These are phyloP conservation scores for Syngnathus floridae DNA, from an alignment of 2,113 vertebrate species.

Conservation along the genomic window DNA sequence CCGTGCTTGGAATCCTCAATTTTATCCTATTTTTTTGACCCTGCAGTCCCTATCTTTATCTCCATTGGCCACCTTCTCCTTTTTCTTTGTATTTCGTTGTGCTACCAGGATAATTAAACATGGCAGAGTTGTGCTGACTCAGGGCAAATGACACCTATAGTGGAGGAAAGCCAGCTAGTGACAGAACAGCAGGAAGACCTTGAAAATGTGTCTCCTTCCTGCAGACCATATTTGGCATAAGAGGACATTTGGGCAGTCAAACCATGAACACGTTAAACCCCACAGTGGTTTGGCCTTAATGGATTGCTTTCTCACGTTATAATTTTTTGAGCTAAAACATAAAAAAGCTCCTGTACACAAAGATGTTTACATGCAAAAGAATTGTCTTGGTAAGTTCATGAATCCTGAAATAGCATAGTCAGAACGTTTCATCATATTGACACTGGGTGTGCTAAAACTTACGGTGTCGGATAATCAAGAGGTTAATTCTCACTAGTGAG, in stretches of 20 bases:
- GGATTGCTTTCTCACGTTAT: not conserved
- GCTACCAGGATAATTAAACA: conserved; percentile 3
- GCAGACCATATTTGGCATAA: not conserved
- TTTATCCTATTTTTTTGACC: not conserved
- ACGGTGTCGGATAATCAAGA: conserved; percentile 41
- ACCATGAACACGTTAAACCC: not conserved
- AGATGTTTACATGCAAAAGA: not conserved
- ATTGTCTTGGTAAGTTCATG: conserved; percentile 39
- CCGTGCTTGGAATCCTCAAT: not conserved
- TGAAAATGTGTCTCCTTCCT: not conserved
- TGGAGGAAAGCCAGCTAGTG: not conserved
- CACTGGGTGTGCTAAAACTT: conserved; percentile 34
- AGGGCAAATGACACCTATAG: not conserved
- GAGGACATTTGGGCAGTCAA: not conserved
- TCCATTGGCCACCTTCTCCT: not conserved
- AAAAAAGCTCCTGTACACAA: not conserved
- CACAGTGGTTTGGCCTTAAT: not conserved
- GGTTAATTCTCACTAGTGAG: conserved; percentile 60
- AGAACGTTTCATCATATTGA: conserved; percentile 25
- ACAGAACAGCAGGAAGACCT: not conserved
- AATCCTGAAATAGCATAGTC: not conserved
- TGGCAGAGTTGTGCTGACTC: not conserved
- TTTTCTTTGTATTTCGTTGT: not conserved
- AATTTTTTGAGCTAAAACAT: not conserved
- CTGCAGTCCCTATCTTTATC: not conserved